A percentile compares a stretch with the other conserved stretches of the same genome.
Conservation (phyloP, 1,140 invertebrate species). For the Zaprionus taronus region DNA sequence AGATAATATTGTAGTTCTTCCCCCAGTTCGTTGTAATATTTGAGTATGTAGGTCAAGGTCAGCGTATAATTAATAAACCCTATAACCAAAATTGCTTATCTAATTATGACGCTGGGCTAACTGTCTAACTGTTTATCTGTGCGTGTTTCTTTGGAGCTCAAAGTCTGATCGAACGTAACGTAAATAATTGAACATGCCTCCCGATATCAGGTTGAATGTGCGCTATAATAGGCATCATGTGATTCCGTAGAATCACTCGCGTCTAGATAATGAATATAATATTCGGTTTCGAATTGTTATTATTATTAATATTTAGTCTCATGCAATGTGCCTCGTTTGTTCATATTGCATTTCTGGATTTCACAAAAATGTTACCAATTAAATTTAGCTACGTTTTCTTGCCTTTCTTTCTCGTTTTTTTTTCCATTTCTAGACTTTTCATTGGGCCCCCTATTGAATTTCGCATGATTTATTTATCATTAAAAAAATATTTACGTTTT, state of each 20-base stretch:
- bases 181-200: conserved; percentile 11
- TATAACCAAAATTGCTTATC: conserved; percentile 1
- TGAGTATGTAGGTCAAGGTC: background rate
- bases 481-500: conserved; percentile 13
- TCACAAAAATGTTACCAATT: conserved; percentile 1
- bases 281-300: conserved; percentile 21
- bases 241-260: conserved; percentile 23
- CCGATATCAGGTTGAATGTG: conserved; percentile 9
- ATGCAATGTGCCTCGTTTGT: background rate
- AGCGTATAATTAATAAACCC: conserved; percentile 3
- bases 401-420: background rate
- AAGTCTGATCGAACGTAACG: conserved; percentile 8
- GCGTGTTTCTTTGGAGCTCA: background rate
- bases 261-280: conserved; percentile 26
- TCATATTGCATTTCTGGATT: conserved; percentile 6
- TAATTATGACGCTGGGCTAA: background rate
- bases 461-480: conserved; percentile 14
- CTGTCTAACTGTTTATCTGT: background rate
- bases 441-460: background rate
- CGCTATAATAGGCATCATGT: conserved; percentile 19
- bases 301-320: conserved; percentile 16
- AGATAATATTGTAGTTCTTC: background rate
- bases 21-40: background rate
- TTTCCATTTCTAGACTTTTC: background rate
- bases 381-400: background rate